Base-by-base conservation (phyloP, 2,113 vertebrate genomes). In the Gorsachius goisagi region DNA sequence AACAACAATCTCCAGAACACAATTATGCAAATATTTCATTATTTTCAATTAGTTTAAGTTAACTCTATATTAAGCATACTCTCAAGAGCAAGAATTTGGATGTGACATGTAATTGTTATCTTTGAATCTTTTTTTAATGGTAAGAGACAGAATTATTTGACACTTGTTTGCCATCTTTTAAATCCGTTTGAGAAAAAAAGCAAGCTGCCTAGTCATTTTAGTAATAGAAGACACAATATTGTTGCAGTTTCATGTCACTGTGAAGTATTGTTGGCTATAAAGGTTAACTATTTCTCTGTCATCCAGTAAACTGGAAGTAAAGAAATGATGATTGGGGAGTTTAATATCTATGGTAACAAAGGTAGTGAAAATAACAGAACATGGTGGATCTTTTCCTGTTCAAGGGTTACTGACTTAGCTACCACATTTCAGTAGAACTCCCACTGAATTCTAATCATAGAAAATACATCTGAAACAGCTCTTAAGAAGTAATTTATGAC, bases 1-100 rank as follows among this genome's bases (percentile, higher is more conserved):
- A 94, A 85, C 92, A 90, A 85, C 11, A 12, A 91, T 78, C 68
- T 92, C 71, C 85, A 89, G 89, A 95, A 97, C 83, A 88, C 19
- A 83, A 96, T 94, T 96, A 97, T 91, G 92, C 85, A 97, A 96
- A 97, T 94, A 50, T 56, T 96, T 91, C 11, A 78, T 90, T 92
- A 56, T 92, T 94, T 95, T 96, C 85, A 92, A 88, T 96, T 94
- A 91, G 55, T 68, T 93, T 80, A 86, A 91, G 33, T 90, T 97
- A 93, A 89, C 45, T 95, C 79, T 73, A 30, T 63, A 92, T 90
- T 84, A 79, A 90, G 50, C 52, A 68, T 17, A 15, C 37, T 95
- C 81, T 94, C 93, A 90, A 39, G 76, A 75, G 24, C 63, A 94
- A 63, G 73, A 93, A 93, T 58, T 35, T 49, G 4, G 33, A 83